Base-by-base conservation (phyloP, 2,888 invertebrate genomes). In the Leucoma salicis region DNA sequence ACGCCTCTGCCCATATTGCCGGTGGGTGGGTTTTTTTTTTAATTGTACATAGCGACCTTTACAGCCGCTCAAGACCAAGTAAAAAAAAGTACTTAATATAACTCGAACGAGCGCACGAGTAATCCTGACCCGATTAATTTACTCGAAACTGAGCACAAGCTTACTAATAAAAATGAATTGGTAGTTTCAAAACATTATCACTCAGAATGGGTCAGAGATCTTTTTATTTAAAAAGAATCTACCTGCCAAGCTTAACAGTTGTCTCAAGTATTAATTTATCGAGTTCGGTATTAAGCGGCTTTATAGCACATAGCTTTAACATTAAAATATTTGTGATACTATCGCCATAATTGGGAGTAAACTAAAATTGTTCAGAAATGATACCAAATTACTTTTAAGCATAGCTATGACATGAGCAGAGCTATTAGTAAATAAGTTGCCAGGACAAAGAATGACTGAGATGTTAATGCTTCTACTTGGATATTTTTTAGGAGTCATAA, bases 41-140 rank as follows among this genome's bases (percentile, higher is more conserved):
- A 45, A 49, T 49, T 57, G 57, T 59, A 59, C 59, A 47, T 35
- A 46, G 10, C n/a, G 16, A 39, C 35, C 37, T 29, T 12, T 14
- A 31, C 14, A 42, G 46, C 46, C 57, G 46, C 47, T 51, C 41
- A 33, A 11, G 40, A 44, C 35, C 39, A 29, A 16, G 21, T 40
- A 29, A 37, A 40, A 13, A 18, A 18, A 16, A 33, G 14, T 34
- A 35, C 31, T 43, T 14, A 35, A 11, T 31, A 11, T 11, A 6
- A 8, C 36, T 35, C 24, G 14, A 39, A 14, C 31, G 15, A 31
- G 34, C 24, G 15, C 12, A 11, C 29, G 11, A 31, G 14, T 15
- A 29, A 29, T 29, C 14, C 16, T 25, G 43, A 39, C 31, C 27
- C 12, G 39, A 35, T 18, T 32, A 13, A n/a, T 18, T 37, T 21